phyloP scores from a whole-genome alignment of 2,113 vertebrate species.

The Eudorcas thomsonii region DNA sequence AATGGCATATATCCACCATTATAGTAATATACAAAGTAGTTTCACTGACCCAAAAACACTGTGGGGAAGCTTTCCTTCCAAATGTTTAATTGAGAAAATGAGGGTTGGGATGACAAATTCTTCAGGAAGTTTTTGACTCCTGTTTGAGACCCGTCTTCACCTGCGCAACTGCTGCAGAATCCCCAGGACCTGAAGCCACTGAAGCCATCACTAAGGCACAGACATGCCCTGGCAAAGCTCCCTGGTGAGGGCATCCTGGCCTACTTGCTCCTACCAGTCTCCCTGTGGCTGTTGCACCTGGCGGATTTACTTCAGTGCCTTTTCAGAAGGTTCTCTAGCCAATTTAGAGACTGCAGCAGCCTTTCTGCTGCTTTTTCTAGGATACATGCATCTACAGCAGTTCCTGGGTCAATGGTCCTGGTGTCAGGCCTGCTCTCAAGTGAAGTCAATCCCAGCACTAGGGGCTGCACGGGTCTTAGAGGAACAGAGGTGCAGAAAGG shows the following conservation, averaged over 20 bases:
- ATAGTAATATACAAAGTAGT: background rate
- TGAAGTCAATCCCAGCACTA: background rate
- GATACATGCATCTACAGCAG: background rate
- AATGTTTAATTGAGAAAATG: background rate
- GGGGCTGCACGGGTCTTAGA: background rate
- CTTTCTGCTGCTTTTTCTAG: background rate
- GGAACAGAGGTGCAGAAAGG: background rate
- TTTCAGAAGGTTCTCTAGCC: background rate
- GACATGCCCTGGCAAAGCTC: background rate
- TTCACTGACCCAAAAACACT: background rate
- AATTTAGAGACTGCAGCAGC: background rate
- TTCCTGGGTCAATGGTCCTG: background rate
- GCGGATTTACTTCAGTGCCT: background rate
- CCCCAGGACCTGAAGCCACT: background rate
- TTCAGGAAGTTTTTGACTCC: background rate
- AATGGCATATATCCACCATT: background rate
- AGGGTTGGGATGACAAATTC: background rate
- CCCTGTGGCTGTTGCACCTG: too few species aligned
- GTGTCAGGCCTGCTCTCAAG: background rate
- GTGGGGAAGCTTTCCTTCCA: background rate
- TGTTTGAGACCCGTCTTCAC: background rate
- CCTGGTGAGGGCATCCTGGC: background rate
- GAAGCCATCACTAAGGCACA: background rate
- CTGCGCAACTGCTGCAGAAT: background rate
- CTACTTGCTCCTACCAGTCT: background rate